These are phyloP conservation scores for Cyanoramphus novaezelandiae DNA, from an alignment of 2,113 vertebrate genomes.

Conservation along the genomic window DNA sequence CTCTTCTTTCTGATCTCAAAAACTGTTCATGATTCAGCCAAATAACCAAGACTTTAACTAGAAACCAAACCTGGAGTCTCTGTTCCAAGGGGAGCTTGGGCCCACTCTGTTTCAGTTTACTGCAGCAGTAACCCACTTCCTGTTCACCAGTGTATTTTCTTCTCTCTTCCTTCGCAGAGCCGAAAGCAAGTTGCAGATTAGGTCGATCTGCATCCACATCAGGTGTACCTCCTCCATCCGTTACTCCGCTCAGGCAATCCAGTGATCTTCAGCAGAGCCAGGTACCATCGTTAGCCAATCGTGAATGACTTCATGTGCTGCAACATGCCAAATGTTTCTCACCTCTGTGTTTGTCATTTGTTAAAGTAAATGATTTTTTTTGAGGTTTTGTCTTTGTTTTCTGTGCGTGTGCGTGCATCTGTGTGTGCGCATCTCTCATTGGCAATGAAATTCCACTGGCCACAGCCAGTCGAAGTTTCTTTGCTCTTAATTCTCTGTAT, in stretches of 20 bases:
- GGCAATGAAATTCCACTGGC: slow-evolving; percentile 54
- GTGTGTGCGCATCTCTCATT: slow-evolving; percentile 60
- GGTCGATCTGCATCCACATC: slow-evolving; percentile 92
- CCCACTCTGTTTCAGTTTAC: background rate
- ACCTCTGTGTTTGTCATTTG: slow-evolving; percentile 79
- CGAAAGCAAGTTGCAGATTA: slow-evolving; percentile 85
- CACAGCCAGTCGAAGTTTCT: slow-evolving; percentile 57
- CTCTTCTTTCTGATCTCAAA: background rate
- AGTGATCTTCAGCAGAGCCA: slow-evolving; percentile 88
- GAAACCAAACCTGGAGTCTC: background rate
- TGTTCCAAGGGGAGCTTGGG: background rate
- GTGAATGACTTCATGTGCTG: slow-evolving; percentile 83
- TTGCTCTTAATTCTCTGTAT: slow-evolving; percentile 73
- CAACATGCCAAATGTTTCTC: slow-evolving; percentile 79
- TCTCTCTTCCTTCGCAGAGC: slow-evolving; percentile 71
- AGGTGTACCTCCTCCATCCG: slow-evolving; percentile 87
- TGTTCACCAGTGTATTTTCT: background rate
- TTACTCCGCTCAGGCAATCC: slow-evolving; percentile 83
- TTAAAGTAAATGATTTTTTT: slow-evolving; percentile 66
- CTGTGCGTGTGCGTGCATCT: slow-evolving; percentile 46
- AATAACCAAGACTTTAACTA: no score
- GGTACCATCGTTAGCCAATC: slow-evolving; percentile 85
- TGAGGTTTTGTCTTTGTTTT: slow-evolving; percentile 53
- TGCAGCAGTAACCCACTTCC: background rate
- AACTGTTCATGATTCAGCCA: background rate